phyloP scores from a whole-genome alignment of 2,888 invertebrate genomes.

The Oxycera nigricornis region DNA sequence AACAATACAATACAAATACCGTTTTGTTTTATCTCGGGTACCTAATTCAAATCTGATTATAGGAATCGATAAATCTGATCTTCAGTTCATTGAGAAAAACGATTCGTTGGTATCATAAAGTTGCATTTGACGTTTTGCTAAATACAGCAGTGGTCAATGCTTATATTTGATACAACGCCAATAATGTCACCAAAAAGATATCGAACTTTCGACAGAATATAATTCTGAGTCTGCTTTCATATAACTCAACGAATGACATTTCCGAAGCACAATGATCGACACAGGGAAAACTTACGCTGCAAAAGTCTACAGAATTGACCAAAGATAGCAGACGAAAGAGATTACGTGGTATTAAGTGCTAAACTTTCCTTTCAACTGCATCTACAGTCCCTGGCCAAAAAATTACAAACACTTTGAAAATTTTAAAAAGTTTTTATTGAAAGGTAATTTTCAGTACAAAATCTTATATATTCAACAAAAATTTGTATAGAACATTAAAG shows the following conservation, averaged over 20 bases:
- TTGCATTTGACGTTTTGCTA: background rate
- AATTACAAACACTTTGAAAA: too few species aligned
- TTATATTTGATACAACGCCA: background rate
- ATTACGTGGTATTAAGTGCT: background rate
- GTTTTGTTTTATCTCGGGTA: background rate
- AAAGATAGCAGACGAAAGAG: background rate
- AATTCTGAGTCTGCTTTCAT: background rate
- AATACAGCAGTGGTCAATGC: constrained; percentile 5
- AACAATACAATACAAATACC: background rate
- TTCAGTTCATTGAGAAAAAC: background rate
- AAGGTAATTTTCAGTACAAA: too few species aligned
- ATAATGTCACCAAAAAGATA: too few species aligned
- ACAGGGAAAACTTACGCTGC: too few species aligned
- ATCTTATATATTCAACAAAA: too few species aligned
- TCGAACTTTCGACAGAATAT: background rate
- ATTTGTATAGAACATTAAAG: too few species aligned
- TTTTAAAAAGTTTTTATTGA: too few species aligned
- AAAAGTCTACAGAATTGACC: background rate
- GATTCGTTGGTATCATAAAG: background rate
- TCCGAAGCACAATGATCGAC: too few species aligned
- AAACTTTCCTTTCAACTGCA: too few species aligned
- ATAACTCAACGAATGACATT: too few species aligned
- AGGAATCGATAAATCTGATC: background rate
- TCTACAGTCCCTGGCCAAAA: too few species aligned
- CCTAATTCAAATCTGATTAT: background rate